These are phyloP conservation scores for Lepeophtheirus nordmannii DNA, from an alignment of 2,888 invertebrate species.

Conservation along the genomic window DNA sequence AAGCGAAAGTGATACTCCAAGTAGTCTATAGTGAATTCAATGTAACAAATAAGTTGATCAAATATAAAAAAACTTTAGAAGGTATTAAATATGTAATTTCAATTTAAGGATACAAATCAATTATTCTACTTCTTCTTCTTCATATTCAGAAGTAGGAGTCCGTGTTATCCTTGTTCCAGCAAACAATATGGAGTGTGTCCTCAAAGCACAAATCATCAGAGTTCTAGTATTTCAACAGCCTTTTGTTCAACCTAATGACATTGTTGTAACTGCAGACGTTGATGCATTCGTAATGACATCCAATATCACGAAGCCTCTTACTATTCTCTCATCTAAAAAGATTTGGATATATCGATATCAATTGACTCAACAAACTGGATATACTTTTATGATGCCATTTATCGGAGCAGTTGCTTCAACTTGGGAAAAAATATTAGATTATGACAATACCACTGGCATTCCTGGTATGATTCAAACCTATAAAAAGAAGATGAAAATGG, in stretches of 20 bases:
- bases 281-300: conserved; percentile 24
- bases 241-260: conserved; percentile 4
- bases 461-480: conserved; percentile 15
- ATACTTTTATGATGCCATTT: conserved; percentile 24
- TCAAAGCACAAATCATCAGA: conserved; percentile 20
- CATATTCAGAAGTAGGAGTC: background rate
- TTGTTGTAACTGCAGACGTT: conserved; percentile 18
- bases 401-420: conserved; percentile 14
- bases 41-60: background rate
- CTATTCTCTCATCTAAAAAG: background rate
- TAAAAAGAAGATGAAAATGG: conserved; percentile 7
- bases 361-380: conserved; percentile 1
- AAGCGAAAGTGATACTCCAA: conserved; percentile 19
- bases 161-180: conserved; percentile 12
- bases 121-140: background rate
- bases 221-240: conserved; percentile 9
- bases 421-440: conserved; percentile 16
- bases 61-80: conserved; percentile 12
- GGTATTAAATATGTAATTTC: background rate
- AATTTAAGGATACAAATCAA: background rate
- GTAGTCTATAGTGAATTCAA: conserved; percentile 12
- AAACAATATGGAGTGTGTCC: conserved; percentile 13
- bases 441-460: conserved; percentile 1
- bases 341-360: conserved; percentile 21
- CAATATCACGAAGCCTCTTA: conserved; percentile 10